Evolutionary conservation across 1,140 invertebrate genomes (phyloP), one percentile per base, ranked within the genome.

Genomic region (Trypoxylus dichotomus): DNA sequence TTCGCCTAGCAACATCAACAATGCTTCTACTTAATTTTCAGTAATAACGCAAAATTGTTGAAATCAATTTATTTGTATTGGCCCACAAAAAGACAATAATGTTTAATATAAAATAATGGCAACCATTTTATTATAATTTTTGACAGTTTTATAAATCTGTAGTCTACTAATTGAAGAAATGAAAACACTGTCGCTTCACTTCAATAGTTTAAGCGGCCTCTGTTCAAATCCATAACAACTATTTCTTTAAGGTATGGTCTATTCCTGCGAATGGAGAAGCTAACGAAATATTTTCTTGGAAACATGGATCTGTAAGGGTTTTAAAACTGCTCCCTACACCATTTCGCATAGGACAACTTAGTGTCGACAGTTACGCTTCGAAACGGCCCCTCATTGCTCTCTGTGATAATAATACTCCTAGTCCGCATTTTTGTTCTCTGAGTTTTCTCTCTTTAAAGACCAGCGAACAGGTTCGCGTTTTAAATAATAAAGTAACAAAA

Each of bases 401-500:
- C 68, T 97, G 95, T 86, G 96, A 98, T 87, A 93, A 91, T 81
- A 91, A 91, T 79, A 91, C 92, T 80, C 91, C 94, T 71, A 93
- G 93, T 77, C 92, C 94, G 37, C 93, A 94, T 78, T 97, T 94
- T 83, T 96, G 94, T 87, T 92, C 93, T 32, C 90, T 98, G 10
- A 96, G 93, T 82, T 97, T 99, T 85, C 89, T 98, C 72, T 98
- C 97, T 0, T 88, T 99, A 6, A 92, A 92, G 82, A 94, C 93
- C 77, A 96, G 95, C 58, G 96, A 97, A 84, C 93, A 95, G 89
- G 94, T 95, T 81, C 86, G 88, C 43, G 3, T 5, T 58, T 37
- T 15, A 72, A 75, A 54, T 76, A 13, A 75, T 74, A n/a, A n/a
- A n/a, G n/a, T n/a, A 58, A 27, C 42, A 68, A 58, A 27, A 29